A percentile compares a stretch with the other conserved stretches of the same genome.
These are phyloP conservation scores for Toxonevra muliebris DNA, from an alignment of 2,888 invertebrate genomes.

Conservation along the genomic window DNA sequence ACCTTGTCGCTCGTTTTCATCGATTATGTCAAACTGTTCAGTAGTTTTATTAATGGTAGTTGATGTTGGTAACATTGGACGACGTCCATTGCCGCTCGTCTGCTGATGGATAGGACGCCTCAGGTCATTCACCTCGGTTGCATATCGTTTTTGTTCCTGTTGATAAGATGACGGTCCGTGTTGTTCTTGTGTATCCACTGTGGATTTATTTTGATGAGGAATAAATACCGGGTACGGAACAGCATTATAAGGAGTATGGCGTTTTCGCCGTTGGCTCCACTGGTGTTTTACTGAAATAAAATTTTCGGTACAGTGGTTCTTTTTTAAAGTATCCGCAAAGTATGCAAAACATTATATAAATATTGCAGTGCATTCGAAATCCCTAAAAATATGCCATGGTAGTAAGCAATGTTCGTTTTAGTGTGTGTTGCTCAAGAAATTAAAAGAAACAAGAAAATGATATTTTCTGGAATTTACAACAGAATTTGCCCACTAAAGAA, in stretches of 20 bases:
- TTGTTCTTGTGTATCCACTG: not conserved
- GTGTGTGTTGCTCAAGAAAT: too few relatives aligned
- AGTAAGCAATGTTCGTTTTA: too few relatives aligned
- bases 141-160: not conserved
- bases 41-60: constrained; percentile 39
- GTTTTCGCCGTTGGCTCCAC: too few relatives aligned
- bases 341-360: not conserved
- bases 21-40: constrained; percentile 49
- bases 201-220: not conserved
- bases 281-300: not conserved
- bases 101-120: constrained; percentile 11
- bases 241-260: not conserved
- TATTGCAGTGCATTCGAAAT: not conserved
- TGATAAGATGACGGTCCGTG: too few relatives aligned
- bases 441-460: too few relatives aligned
- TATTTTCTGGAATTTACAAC: too few relatives aligned
- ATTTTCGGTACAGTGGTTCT: too few relatives aligned
- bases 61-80: not conserved
- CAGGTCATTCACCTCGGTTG: constrained; percentile 23
- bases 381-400: not conserved
- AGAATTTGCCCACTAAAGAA: too few relatives aligned
- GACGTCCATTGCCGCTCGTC: too few relatives aligned
- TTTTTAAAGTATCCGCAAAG: too few relatives aligned
- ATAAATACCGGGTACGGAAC: not conserved
- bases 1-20: constrained; percentile 47